Evolutionary conservation across 2,797 vertebrate species (phyloP), one percentile per base, ranked within the genome.

Genomic region (Cuniculus paca): DNA sequence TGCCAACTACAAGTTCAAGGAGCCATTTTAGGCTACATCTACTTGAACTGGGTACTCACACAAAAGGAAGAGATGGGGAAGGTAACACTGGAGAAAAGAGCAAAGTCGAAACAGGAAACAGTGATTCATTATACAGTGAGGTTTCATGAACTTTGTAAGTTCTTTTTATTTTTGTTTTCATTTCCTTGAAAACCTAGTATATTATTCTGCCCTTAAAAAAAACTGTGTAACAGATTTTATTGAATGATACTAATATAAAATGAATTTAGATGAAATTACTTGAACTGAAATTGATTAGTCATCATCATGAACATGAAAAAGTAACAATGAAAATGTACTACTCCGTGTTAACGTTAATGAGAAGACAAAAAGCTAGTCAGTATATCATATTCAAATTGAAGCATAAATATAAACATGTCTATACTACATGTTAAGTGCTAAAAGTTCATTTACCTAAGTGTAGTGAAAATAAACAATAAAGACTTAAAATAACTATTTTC

Each of bases 221-320:
- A 79, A 8, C 84, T 87, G 68, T 88, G 52, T 16, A 77, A 85
- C 70, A 90, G 90, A 72, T 79, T 80, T 88, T 81, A 80, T 31
- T 81, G 39, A 93, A 88, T 92, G 50, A 93, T 20, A 95, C 86
- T 75, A 85, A 95, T 28, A 96, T 48, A 96, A 97, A 96, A 77
- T 92, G 17, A 93, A 42, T 86, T 90, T 50, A 75, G 22, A 88
- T 45, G 90, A 86, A 78, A 52, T 85, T 91, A 96, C 45, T 91
- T 86, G 26, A 94, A 86, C 82, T 94, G 24, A 94, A 54, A 90
- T 34, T 79, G 48, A 83, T 2, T 72, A 16, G 26, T 78, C 48
- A 87, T 74, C 36, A 88, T 81, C 58, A 90, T 68, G 48, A 90
- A 63, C 80, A 78, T 79, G 70, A 95, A 14, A 86, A 80, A 88